These are phyloP conservation scores for Calcarius ornatus DNA, from an alignment of 2,113 vertebrate species.

Conservation along the genomic window DNA sequence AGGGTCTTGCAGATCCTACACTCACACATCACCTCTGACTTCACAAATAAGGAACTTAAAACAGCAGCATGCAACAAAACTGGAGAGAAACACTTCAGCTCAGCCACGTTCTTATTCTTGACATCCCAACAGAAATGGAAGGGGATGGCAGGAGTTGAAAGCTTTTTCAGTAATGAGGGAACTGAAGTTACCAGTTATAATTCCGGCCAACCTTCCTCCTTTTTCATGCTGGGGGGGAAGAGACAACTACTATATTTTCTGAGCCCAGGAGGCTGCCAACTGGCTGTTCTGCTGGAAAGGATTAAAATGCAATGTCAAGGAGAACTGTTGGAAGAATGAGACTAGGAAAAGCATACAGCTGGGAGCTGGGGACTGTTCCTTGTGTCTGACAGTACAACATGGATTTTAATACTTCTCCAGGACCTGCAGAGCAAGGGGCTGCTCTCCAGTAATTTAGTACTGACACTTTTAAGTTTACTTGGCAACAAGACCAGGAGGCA, in stretches of 20 bases:
- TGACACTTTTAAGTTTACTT: background rate
- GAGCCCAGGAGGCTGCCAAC: constrained; percentile 24
- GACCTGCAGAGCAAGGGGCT: background rate
- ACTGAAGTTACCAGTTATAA: constrained; percentile 46
- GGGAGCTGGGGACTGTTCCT: background rate
- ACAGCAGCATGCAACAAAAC: background rate
- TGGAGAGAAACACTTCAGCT: background rate
- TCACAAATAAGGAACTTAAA: background rate
- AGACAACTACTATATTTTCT: constrained; percentile 43
- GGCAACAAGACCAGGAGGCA: background rate
- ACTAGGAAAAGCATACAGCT: background rate
- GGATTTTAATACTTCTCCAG: background rate
- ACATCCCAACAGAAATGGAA: background rate
- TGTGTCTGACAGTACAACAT: background rate
- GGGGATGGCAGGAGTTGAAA: constrained; percentile 48
- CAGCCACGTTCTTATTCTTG: background rate
- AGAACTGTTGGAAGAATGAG: background rate
- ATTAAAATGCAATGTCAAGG: constrained; percentile 28
- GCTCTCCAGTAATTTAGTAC: constrained; percentile 3
- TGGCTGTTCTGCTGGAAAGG: constrained; percentile 44
- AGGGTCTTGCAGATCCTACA: background rate
- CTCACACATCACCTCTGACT: background rate
- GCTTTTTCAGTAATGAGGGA: constrained; percentile 41
- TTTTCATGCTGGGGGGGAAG: constrained; percentile 7
- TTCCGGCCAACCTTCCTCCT: constrained; percentile 3